Percentiles rank a stretch among this genome's conserved stretches.
phyloP scores from a whole-genome alignment of 2,113 vertebrate genomes.

The Upupa epops region DNA sequence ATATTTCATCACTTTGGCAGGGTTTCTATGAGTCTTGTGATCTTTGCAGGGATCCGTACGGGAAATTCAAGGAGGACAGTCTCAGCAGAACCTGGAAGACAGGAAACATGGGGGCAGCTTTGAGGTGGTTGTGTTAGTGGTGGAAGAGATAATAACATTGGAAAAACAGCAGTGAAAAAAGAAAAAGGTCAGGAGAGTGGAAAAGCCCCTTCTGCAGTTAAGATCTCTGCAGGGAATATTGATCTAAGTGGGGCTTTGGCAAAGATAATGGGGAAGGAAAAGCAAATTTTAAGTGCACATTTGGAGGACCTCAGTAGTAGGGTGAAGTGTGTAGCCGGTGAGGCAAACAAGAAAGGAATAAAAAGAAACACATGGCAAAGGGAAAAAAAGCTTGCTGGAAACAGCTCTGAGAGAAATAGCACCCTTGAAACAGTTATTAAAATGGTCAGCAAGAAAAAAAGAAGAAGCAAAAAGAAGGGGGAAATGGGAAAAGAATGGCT shows the following conservation, averaged over 20 bases:
- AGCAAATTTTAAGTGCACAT: not conserved
- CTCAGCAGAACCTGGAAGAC: not conserved
- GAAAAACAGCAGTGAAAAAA: not conserved
- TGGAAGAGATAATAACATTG: not conserved
- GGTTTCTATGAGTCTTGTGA: not conserved
- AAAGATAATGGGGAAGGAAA: not conserved
- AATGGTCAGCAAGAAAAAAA: not conserved
- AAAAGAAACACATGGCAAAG: not conserved
- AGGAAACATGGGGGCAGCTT: not conserved
- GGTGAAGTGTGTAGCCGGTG: not conserved
- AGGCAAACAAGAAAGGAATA: not conserved
- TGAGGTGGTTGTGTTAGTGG: not conserved
- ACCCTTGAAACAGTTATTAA: not conserved
- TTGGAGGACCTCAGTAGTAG: not conserved
- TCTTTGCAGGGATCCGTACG: not conserved
- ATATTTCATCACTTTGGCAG: slow-evolving; percentile 36
- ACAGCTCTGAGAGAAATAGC: not conserved
- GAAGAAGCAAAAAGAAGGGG: not conserved
- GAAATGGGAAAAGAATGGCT: not conserved
- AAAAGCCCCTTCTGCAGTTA: not conserved
- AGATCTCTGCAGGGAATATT: not conserved
- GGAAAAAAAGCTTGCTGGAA: not conserved
- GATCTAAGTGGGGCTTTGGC: not conserved
- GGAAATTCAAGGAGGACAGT: slow-evolving; percentile 14
- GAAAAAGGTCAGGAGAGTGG: not conserved